These are phyloP conservation scores for Phyllostomus discolor DNA, from an alignment of 2,113 vertebrate species.

Conservation along the genomic window DNA sequence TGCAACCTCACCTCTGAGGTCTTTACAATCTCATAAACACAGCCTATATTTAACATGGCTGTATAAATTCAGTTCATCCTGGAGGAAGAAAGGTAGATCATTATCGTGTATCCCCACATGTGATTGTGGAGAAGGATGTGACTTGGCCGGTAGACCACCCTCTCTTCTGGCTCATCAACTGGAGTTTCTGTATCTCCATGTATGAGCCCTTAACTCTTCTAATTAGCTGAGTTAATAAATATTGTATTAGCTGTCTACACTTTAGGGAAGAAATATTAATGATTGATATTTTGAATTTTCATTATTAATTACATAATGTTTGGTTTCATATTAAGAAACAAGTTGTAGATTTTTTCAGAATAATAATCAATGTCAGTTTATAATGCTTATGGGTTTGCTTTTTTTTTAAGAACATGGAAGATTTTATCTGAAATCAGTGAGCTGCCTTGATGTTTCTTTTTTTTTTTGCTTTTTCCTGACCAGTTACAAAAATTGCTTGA, in stretches of 20 bases:
- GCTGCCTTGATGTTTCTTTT: slow-evolving; percentile 65
- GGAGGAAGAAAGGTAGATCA: not conserved
- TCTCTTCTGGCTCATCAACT: not conserved
- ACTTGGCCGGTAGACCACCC: not conserved
- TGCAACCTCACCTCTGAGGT: not conserved
- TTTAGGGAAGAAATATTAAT: not conserved
- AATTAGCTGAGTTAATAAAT: not conserved
- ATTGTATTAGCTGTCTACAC: not conserved
- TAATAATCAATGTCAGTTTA: slow-evolving; percentile 67
- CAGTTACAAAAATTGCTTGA: slow-evolving; percentile 77
- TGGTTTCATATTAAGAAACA: slow-evolving; percentile 56
- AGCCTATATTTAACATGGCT: not conserved
- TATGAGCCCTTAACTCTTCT: not conserved
- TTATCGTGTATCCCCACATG: not conserved
- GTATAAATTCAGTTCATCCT: not conserved
- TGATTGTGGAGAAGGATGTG: not conserved
- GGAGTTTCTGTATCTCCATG: not conserved
- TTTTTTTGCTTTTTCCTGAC: slow-evolving; percentile 66
- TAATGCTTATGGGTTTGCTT: slow-evolving; percentile 54
- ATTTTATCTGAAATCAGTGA: slow-evolving; percentile 74
- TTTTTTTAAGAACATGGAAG: slow-evolving; percentile 36
- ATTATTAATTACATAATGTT: not conserved
- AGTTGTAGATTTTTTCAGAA: slow-evolving; percentile 51
- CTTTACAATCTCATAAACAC: not conserved
- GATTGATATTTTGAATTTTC: slow-evolving; percentile 5